Evolutionary conservation across 2,797 vertebrate genomes (phyloP).

Genomic region (Eospalax fontanierii): DNA sequence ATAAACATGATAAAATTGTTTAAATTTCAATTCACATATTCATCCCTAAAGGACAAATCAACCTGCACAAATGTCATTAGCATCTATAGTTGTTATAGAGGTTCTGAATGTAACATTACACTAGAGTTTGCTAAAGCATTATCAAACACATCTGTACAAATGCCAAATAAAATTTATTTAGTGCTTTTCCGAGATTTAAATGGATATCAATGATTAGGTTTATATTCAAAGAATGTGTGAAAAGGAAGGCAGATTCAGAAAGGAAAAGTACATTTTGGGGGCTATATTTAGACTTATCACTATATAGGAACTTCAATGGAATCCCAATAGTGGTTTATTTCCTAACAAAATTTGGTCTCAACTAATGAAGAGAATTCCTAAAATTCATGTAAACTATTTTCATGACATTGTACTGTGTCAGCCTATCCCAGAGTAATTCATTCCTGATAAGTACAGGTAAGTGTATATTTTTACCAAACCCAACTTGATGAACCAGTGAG

Average conservation of each 20-base stretch:
- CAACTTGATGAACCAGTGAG: background rate
- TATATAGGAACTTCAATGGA: background rate
- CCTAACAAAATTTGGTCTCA: background rate
- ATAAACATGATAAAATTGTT: background rate
- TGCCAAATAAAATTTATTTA: background rate
- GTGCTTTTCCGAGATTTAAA: background rate
- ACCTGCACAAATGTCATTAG: background rate
- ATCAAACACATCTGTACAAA: background rate
- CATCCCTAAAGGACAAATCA: background rate
- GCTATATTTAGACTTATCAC: no score
- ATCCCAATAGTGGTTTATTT: background rate
- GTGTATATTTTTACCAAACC: background rate
- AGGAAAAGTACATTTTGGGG: background rate
- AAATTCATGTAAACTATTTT: background rate
- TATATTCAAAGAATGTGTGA: background rate
- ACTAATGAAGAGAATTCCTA: background rate
- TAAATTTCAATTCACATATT: background rate
- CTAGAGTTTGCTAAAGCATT: background rate
- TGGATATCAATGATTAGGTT: no score
- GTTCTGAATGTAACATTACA: background rate
- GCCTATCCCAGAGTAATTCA: no score
- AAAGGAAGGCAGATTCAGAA: background rate
- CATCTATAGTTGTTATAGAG: background rate
- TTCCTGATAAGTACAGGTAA: background rate
- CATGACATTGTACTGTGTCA: background rate